Evolutionary conservation across 2,797 vertebrate species (phyloP).

Genomic region (Mus spretus): DNA sequence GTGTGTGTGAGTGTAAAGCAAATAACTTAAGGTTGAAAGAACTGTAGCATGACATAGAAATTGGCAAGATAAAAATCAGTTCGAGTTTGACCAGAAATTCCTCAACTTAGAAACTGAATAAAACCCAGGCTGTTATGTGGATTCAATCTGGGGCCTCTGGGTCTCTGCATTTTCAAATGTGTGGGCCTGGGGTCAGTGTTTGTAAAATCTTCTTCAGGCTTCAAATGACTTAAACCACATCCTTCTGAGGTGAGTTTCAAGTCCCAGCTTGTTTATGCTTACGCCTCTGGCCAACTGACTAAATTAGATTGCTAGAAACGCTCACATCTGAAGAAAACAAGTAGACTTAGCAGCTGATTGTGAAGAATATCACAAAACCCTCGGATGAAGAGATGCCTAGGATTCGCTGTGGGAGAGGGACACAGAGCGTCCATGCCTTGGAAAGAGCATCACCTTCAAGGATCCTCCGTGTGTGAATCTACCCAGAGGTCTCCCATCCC

Average conservation of each 20-base stretch:
- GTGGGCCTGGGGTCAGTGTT: background rate
- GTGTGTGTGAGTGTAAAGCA: background rate
- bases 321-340: background rate
- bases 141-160: slow-evolving; percentile 22
- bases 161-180: background rate
- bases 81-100: background rate
- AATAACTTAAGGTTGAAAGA: slow-evolving; percentile 44
- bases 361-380: background rate
- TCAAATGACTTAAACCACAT: background rate
- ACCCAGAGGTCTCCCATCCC: background rate
- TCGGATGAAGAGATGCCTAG: background rate
- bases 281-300: background rate
- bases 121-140: slow-evolving; percentile 22
- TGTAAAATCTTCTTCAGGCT: slow-evolving; percentile 38
- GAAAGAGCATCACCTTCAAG: background rate
- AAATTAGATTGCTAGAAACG: background rate
- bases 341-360: background rate
- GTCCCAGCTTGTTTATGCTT: background rate
- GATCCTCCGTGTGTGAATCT: background rate
- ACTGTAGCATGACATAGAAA: background rate
- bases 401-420: background rate
- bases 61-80: background rate
- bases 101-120: background rate
- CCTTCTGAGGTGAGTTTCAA: background rate
- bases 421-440: background rate